Evolutionary conservation across 1,140 invertebrate genomes (phyloP).

Genomic region (Hylyphantes graminicola): DNA sequence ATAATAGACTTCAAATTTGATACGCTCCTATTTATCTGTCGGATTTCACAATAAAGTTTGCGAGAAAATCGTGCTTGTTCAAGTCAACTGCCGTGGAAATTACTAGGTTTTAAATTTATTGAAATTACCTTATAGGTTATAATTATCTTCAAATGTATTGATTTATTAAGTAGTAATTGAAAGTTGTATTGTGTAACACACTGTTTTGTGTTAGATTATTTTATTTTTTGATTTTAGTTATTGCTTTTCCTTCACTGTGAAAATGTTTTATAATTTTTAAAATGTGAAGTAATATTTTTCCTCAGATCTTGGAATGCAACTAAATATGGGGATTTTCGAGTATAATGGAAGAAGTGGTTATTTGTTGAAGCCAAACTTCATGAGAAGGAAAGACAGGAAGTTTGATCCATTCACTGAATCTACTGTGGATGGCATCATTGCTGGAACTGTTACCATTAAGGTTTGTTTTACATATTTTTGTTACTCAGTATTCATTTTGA

Average conservation of each 20-base stretch:
- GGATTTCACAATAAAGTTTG: too few relatives aligned
- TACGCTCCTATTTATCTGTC: too few relatives aligned
- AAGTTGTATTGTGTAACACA: background rate
- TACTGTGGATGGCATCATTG: conserved; percentile 99
- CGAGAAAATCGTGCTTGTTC: too few relatives aligned
- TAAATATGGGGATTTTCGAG: conserved; percentile 98
- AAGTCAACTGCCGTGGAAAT: too few relatives aligned
- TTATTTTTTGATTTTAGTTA: background rate
- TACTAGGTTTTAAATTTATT: too few relatives aligned
- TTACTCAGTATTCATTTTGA: background rate
- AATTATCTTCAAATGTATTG: too few relatives aligned
- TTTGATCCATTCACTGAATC: conserved; percentile 99
- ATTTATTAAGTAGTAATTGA: background rate
- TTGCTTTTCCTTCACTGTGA: too few relatives aligned
- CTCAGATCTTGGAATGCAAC: conserved; percentile 94
- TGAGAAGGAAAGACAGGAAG: conserved; percentile 91
- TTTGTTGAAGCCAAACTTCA: conserved; percentile 97
- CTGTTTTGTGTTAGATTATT: background rate
- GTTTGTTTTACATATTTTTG: conserved; percentile 68
- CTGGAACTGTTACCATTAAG: conserved; percentile 92
- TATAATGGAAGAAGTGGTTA: conserved; percentile 96
- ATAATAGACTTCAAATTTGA: too few relatives aligned
- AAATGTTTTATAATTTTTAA: too few relatives aligned
- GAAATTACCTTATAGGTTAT: too few relatives aligned
- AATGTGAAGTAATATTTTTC: background rate